phyloP scores from a whole-genome alignment of 2,888 invertebrate species.

The Scaptomyza caliginosa region DNA sequence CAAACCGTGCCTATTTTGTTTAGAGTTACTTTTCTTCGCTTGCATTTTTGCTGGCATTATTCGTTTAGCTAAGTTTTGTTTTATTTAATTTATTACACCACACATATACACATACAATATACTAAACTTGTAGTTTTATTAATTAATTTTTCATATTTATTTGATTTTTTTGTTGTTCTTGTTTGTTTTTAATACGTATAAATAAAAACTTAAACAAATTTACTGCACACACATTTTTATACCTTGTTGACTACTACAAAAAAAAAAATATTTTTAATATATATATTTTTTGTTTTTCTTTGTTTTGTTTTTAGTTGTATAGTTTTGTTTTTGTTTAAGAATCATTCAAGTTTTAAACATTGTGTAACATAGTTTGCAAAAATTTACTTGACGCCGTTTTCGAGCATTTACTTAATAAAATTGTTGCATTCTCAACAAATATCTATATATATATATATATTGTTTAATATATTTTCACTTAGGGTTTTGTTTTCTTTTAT shows the following conservation, averaged over 20 bases:
- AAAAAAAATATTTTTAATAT: conserved; percentile 53
- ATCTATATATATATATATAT: conserved; percentile 22
- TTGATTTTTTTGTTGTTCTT: conserved; percentile 44
- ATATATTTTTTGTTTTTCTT: conserved; percentile 24
- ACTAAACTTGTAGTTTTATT: conserved; percentile 48
- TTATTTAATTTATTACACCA: conserved; percentile 65
- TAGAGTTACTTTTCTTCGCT: conserved; percentile 27
- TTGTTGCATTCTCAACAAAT: conserved; percentile 48
- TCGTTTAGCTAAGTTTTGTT: conserved; percentile 29
- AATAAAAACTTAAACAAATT: conserved; percentile 81
- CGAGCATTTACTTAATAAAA: conserved; percentile 46
- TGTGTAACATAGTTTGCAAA: conserved; percentile 61
- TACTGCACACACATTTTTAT: conserved; percentile 72
- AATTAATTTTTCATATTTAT: conserved; percentile 56
- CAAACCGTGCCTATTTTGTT: conserved; percentile 58
- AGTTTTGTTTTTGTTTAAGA: conserved; percentile 45
- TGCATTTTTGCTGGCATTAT: conserved; percentile 21
- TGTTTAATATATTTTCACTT: conserved; percentile 10
- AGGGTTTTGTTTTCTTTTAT: background rate
- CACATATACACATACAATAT: conserved; percentile 63
- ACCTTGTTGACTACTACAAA: conserved; percentile 68
- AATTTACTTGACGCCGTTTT: conserved; percentile 60
- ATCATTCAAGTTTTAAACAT: conserved; percentile 75
- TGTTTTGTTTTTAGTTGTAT: conserved; percentile 23
- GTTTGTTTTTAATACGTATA: conserved; percentile 67